phyloP scores from a whole-genome alignment of 2,888 invertebrate species.

The Corbicula japonica region DNA sequence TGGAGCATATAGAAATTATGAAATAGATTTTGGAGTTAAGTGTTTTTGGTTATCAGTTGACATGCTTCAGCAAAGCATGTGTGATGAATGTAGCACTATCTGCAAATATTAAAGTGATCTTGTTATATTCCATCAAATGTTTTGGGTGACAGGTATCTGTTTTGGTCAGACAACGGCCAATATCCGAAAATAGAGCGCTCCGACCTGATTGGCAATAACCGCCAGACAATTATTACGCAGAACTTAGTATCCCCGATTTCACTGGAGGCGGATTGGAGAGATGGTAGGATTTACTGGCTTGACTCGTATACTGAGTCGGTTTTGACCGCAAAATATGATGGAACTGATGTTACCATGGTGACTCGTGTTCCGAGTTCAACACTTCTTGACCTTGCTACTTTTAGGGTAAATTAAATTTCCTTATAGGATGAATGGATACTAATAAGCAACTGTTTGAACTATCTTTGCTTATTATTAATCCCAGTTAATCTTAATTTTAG shows the following conservation, averaged over 20 bases:
- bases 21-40: not conserved
- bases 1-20: not conserved
- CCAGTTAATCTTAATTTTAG: too few relatives aligned
- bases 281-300: conserved; percentile 14
- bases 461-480: too few relatives aligned
- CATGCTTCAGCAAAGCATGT: not conserved
- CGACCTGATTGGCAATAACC: conserved; percentile 11
- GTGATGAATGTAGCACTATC: not conserved
- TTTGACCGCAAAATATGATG: conserved; percentile 15
- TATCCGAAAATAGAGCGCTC: conserved; percentile 40
- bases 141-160: conserved; percentile 24
- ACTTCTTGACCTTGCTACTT: conserved; percentile 34
- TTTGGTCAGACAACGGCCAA: conserved; percentile 33
- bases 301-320: conserved; percentile 6
- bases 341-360: not conserved
- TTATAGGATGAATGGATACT: too few relatives aligned
- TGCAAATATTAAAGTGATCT: not conserved
- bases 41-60: not conserved
- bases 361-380: not conserved
- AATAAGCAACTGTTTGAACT: too few relatives aligned
- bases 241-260: not conserved
- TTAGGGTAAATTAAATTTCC: conserved; percentile 14
- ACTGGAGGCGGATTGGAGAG: conserved; percentile 22
- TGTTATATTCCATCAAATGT: not conserved
- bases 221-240: conserved; percentile 1